These are phyloP conservation scores for Channa argus DNA, from an alignment of 2,113 vertebrate species.

Conservation along the genomic window DNA sequence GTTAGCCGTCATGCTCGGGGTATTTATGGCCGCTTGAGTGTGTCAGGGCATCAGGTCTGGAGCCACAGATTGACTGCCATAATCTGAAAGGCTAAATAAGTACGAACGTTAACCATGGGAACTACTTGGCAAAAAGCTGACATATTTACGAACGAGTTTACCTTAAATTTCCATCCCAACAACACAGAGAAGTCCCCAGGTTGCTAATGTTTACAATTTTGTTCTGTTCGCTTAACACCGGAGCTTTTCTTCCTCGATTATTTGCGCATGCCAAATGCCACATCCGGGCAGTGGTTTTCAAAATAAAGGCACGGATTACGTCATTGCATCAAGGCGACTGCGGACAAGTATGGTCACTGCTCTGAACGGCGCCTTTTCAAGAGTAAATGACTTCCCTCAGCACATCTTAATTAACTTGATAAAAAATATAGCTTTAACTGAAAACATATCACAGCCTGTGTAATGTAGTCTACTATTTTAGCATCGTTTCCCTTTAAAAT, in stretches of 20 bases:
- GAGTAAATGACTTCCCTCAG: too few species aligned
- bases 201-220: conserved; percentile 67
- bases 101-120: neutral
- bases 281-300: conserved; percentile 57
- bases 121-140: accelerated
- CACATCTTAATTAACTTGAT: too few species aligned
- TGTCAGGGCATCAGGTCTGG: conserved; percentile 2
- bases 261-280: conserved; percentile 60
- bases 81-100: conserved; percentile 32
- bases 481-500: too few species aligned
- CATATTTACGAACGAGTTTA: neutral
- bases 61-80: neutral
- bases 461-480: too few species aligned
- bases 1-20: neutral
- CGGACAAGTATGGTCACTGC: too few species aligned
- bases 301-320: conserved; percentile 56
- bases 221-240: conserved; percentile 20
- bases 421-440: too few species aligned
- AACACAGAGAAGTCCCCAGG: conserved; percentile 7
- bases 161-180: conserved; percentile 71
- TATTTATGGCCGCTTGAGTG: neutral
- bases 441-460: too few species aligned
- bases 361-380: too few species aligned
- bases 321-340: conserved; percentile 13
- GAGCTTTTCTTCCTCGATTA: conserved; percentile 32